Percentiles rank a stretch among this genome's conserved stretches.
Conservation (phyloP, 2,113 vertebrate species). For the Labrus mixtus region DNA sequence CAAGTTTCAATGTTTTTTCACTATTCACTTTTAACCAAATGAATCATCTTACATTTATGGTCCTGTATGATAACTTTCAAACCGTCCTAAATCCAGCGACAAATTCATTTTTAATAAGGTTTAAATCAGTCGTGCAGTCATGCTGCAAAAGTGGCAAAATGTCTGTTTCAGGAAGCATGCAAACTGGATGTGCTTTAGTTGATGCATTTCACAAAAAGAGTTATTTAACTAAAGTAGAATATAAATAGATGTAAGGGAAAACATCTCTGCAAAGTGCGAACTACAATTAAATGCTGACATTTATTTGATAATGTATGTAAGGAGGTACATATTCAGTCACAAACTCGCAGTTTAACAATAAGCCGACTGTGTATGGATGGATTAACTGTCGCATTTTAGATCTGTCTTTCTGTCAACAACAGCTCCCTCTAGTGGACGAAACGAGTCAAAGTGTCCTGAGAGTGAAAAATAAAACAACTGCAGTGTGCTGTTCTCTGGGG, state of each 20-base stretch:
- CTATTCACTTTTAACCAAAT: too few relatives aligned
- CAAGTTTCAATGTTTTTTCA: too few relatives aligned
- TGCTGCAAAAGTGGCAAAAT: too few relatives aligned
- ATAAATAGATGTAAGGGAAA: too few relatives aligned
- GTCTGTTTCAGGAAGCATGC: too few relatives aligned
- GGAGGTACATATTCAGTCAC: neutral
- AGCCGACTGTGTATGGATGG: neutral
- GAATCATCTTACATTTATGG: too few relatives aligned
- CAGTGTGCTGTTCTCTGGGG: neutral
- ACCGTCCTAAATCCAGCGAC: neutral
- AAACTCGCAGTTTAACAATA: neutral
- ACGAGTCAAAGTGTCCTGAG: constrained; percentile 10
- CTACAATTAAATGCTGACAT: too few relatives aligned
- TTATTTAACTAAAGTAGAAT: too few relatives aligned
- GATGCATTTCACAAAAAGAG: neutral
- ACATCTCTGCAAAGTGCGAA: too few relatives aligned
- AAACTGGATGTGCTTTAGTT: neutral
- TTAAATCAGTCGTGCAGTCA: neutral
- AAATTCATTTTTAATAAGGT: too few relatives aligned
- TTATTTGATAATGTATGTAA: neutral
- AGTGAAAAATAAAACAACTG: neutral
- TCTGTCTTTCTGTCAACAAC: constrained; percentile 21
- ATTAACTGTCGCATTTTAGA: neutral
- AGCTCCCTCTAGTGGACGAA: constrained; percentile 59
- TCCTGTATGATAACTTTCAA: neutral